Conservation (phyloP, 2,113 vertebrate genomes). For the Archocentrus centrarchus region DNA sequence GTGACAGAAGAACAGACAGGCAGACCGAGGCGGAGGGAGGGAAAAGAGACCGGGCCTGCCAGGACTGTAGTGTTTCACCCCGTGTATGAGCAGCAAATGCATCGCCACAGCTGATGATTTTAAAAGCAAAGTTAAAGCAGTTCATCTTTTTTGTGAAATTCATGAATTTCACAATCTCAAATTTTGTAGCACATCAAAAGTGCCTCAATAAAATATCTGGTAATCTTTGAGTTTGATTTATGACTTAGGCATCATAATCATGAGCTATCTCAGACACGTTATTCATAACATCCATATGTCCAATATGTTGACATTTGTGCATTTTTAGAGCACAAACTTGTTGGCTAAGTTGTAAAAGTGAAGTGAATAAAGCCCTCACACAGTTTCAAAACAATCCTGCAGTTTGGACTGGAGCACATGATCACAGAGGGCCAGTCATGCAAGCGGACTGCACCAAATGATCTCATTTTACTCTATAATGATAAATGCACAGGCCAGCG, state of each 20-base stretch:
- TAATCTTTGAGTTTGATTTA: neutral
- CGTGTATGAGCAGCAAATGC: neutral
- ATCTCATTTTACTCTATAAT: constrained; percentile 33
- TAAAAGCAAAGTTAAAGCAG: no score
- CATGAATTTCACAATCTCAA: neutral
- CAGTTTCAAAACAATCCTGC: neutral
- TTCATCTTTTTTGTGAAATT: no score
- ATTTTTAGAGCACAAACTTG: neutral
- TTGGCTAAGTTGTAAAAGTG: neutral
- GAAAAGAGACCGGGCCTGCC: neutral
- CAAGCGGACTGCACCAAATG: neutral
- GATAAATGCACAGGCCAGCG: constrained; percentile 1
- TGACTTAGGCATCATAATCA: no score
- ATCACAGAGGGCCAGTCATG: constrained; percentile 31
- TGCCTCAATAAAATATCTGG: neutral
- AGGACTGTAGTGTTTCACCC: neutral
- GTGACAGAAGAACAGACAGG: neutral
- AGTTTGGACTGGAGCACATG: constrained; percentile 30
- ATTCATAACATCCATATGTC: neutral
- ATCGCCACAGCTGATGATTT: neutral
- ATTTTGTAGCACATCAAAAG: neutral
- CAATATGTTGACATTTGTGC: neutral
- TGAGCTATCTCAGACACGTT: neutral
- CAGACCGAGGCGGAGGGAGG: neutral
- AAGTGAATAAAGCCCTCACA: constrained; percentile 40